phyloP scores from a whole-genome alignment of 2,113 vertebrate genomes.

The Malurus elegans region DNA sequence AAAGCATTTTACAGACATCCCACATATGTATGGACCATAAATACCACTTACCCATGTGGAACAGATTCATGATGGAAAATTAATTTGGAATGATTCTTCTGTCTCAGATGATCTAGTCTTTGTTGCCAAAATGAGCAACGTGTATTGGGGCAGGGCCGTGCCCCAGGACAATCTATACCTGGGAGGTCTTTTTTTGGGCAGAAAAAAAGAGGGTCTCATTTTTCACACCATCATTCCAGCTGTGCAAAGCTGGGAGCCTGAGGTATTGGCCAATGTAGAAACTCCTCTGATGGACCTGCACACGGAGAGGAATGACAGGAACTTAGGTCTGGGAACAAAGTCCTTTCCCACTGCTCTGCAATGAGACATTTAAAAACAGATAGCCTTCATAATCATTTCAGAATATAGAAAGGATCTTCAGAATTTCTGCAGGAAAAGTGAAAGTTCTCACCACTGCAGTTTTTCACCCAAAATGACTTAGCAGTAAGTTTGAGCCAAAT shows the following conservation, averaged over 20 bases:
- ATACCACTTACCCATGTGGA: neutral
- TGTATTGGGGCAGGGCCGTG: rapidly evolving
- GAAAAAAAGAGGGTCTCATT: neutral
- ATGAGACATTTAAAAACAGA: neutral
- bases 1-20: neutral
- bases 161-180: no score
- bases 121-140: neutral
- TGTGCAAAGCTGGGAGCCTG: neutral
- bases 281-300: neutral
- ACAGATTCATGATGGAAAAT: neutral
- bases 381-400: neutral
- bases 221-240: rapidly evolving
- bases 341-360: neutral
- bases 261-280: neutral
- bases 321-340: neutral
- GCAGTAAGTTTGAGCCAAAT: neutral
- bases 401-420: neutral
- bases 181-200: neutral
- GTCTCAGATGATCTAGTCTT: neutral
- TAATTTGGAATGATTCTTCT: neutral
- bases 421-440: neutral
- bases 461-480: neutral
- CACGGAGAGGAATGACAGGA: neutral
- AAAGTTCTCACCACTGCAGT: neutral
- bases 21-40: neutral